These are phyloP conservation scores for Phrynosoma blainvillii DNA, from an alignment of 2,113 vertebrate genomes.

Conservation along the genomic window DNA sequence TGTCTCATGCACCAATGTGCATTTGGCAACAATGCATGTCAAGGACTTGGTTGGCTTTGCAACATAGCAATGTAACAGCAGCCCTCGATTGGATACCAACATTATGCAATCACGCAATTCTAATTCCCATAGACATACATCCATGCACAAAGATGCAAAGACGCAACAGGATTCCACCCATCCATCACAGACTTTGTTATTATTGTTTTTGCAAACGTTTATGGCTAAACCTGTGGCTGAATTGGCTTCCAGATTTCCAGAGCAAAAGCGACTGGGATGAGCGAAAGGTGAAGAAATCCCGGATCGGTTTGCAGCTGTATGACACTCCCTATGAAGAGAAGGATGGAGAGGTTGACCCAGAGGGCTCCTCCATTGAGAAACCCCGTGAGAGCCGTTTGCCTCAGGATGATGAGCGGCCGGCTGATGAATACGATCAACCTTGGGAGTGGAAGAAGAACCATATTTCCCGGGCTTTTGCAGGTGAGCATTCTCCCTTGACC, in stretches of 20 bases:
- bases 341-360: conserved; percentile 68
- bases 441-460: conserved; percentile 97
- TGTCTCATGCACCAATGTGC: no score
- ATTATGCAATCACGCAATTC: no score
- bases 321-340: conserved; percentile 91
- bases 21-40: no score
- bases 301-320: conserved; percentile 80
- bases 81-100: no score
- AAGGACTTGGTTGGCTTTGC: no score
- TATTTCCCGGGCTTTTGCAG: conserved; percentile 94
- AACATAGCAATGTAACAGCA: no score
- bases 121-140: no score
- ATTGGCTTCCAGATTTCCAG: conserved; percentile 24
- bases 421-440: conserved; percentile 93
- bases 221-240: neutral
- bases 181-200: no score
- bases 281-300: conserved; percentile 7
- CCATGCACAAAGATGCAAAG: no score
- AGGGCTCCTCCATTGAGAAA: conserved; percentile 53
- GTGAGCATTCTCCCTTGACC: conserved; percentile 62
- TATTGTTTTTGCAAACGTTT: no score
- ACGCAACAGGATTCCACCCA: no score
- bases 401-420: conserved; percentile 90
- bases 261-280: conserved; percentile 17
- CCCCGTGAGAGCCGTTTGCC: conserved; percentile 86